These are phyloP conservation scores for Fopius arisanus DNA, from an alignment of 1,140 invertebrate species.

Conservation along the genomic window DNA sequence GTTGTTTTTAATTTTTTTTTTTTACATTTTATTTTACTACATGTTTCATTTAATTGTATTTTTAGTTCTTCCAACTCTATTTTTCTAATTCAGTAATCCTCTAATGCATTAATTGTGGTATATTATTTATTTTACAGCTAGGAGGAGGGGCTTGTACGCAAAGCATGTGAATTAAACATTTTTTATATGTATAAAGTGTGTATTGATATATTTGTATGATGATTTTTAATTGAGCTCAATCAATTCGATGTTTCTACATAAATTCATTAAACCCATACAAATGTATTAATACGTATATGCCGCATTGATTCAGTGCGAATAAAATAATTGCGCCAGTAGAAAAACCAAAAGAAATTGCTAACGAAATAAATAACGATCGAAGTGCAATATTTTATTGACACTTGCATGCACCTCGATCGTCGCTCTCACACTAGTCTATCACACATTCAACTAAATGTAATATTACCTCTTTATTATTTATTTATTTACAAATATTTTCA, in stretches of 20 bases:
- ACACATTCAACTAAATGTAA: neutral
- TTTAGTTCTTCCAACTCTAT: conserved; percentile 44
- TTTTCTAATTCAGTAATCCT: conserved; percentile 52
- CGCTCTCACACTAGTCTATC: neutral
- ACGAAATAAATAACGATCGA: neutral
- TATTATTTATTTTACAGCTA: conserved; percentile 64
- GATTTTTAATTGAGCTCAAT: neutral
- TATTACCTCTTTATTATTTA: neutral
- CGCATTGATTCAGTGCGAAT: neutral
- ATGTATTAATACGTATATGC: conserved; percentile 16
- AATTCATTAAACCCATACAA: neutral
- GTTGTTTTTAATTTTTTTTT: conserved; percentile 37
- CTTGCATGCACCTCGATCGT: neutral
- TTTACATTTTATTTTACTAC: conserved; percentile 15
- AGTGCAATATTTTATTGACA: neutral
- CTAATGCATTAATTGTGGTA: conserved; percentile 62
- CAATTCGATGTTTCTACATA: too few relatives aligned
- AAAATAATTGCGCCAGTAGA: neutral
- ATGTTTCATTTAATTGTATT: conserved; percentile 41
- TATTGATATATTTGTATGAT: conserved; percentile 37
- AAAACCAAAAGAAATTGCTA: neutral
- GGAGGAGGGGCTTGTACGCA: conserved; percentile 62
- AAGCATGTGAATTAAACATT: conserved; percentile 53
- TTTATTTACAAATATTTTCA: neutral
- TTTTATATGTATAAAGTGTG: conserved; percentile 47